Base-by-base conservation (phyloP, 2,113 vertebrate genomes). In the Ctenomys sociabilis region DNA sequence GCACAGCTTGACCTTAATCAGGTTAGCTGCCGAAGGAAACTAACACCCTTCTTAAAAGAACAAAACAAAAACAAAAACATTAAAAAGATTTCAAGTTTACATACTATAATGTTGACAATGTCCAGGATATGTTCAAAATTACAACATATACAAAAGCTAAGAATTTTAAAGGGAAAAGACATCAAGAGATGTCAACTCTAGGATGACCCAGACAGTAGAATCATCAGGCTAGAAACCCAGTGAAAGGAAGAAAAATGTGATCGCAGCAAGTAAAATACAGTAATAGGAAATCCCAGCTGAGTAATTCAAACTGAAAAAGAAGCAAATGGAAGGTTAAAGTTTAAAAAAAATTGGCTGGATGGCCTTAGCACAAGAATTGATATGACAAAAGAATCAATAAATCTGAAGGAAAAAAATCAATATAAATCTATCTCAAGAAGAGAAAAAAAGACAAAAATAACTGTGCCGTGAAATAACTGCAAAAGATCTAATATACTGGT, bases 161-260 rank as follows among this genome's bases (percentile, higher is more conserved):
- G 90, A 77, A 91, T 96, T 89, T 72, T 94, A 66, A 90, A 83
- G 43, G 16, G 61, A 88, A 94, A 92, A 93, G 78, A 88, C 2
- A 88, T 28, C 59, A 82, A 70, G 26, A 87, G n/a, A 92, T 77
- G 72, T 54, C 78, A 95, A 93, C 24, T 12, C 14, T 82, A 86
- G 92, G n/a, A 94, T 91, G 52, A 94, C 7, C 26, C 17, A n/a
- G 37, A 82, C 28, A 54, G 32, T 26, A 82, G 52, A 70, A 82
- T 82, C 82, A 59, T 64, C 21, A 94, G 45, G 49, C 49, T 49
- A 11, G 37, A 85, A 92, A 1, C 5, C 75, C 40, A 87, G n/a
- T 28, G 59, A 85, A 35, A 52, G 73, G 59, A 68, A 81, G 32
- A 64, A 85, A 95, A 61, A 77, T 63, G 68, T 61, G 57, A 28